Conservation (phyloP, 2,888 invertebrate species). For the Steinernema scapterisci region DNA sequence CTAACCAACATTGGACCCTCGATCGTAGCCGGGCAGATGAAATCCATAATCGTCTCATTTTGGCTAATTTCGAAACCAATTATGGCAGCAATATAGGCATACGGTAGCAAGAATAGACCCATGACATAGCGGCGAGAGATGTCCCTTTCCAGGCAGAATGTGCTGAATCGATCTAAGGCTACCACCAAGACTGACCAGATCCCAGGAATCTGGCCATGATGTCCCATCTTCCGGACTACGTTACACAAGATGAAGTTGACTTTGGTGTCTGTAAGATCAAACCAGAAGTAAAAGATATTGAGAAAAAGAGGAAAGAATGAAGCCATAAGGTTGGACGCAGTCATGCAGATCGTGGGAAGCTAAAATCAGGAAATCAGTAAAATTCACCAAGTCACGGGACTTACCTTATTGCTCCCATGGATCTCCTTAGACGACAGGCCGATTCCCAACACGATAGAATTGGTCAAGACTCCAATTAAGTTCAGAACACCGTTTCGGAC, state of each 20-base stretch:
- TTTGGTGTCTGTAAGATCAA: background rate
- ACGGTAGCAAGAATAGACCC: background rate
- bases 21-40: background rate
- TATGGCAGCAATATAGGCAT: background rate
- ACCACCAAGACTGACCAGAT: slow-evolving; percentile 15
- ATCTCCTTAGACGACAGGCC: too few relatives aligned
- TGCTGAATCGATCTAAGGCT: background rate
- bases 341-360: background rate
- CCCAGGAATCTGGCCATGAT: background rate
- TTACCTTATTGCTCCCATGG: too few relatives aligned
- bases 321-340: background rate
- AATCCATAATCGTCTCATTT: background rate
- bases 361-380: background rate
- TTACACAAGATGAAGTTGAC: slow-evolving; percentile 1
- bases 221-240: background rate
- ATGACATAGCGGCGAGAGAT: background rate
- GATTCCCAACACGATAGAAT: too few relatives aligned
- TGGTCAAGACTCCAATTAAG: too few relatives aligned
- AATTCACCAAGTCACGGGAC: too few relatives aligned
- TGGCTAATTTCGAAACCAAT: background rate
- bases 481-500: too few relatives aligned
- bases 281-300: background rate
- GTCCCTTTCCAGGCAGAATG: background rate
- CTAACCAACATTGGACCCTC: background rate
- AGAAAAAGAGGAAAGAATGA: background rate